These are phyloP conservation scores for Reticulitermes speratus DNA, from an alignment of 1,140 invertebrate genomes.

Conservation along the genomic window DNA sequence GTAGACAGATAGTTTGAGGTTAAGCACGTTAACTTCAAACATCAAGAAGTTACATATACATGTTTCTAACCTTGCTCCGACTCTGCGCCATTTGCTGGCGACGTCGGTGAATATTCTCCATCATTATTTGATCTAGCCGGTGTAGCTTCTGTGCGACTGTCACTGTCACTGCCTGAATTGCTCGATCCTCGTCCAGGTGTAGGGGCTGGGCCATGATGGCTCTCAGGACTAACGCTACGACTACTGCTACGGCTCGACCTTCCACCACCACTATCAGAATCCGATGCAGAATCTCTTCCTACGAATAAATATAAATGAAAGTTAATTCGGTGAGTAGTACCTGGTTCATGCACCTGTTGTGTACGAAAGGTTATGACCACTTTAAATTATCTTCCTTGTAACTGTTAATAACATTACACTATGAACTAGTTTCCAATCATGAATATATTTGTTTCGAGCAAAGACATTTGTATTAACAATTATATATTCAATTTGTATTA, in stretches of 20 bases:
- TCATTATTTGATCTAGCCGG: constrained; percentile 17
- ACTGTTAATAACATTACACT: background rate
- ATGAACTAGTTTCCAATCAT: background rate
- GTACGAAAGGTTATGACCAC: background rate
- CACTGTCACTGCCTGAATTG: constrained; percentile 29
- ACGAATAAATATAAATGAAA: background rate
- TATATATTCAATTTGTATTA: background rate
- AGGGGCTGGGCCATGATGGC: background rate
- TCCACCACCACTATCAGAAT: constrained; percentile 27
- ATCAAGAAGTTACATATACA: background rate
- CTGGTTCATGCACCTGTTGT: background rate
- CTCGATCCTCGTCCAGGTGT: constrained; percentile 24
- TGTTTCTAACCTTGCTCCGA: background rate
- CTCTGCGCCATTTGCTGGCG: constrained; percentile 18
- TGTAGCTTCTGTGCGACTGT: constrained; percentile 21
- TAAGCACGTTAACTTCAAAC: background rate
- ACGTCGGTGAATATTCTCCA: constrained; percentile 27
- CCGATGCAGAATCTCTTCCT: constrained; percentile 28
- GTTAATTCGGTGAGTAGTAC: background rate
- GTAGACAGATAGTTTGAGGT: background rate
- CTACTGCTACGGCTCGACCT: constrained; percentile 32
- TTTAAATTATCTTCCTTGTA: background rate
- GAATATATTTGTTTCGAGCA: background rate
- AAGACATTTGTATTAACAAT: background rate
- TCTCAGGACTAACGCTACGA: constrained; percentile 28